Base-by-base conservation (phyloP, 2,797 vertebrate genomes). In the Pampus argenteus region DNA sequence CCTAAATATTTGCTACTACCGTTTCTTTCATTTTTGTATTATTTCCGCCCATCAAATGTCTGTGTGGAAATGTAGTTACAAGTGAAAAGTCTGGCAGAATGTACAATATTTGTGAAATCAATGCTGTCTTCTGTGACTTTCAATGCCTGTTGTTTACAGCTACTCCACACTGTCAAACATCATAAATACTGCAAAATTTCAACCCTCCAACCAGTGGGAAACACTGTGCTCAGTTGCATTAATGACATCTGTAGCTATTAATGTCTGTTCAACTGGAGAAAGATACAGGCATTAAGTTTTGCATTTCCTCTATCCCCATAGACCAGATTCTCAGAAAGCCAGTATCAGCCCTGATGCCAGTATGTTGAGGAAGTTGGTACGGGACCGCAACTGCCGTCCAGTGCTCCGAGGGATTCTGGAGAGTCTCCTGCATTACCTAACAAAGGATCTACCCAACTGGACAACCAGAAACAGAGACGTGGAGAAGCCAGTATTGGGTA, bases 371-470 rank as follows among this genome's bases (percentile, higher is more conserved):
- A 97, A 93, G 91, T 91, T 96, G 82, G 74, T 95, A 56, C 84
- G 92, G 86, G 92, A 91, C 71, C 86, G 91, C 76, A 91, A 83
- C 29, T 92, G 93, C 4, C 72, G 67, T 42, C 89, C 91, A 8
- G 95, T 91, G 0, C 75, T 94, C 55, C 92, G 93, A 64, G 94
- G 93, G 55, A 83, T 98, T 88, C 95, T 99, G 71, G 90, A 95
- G 82, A 96, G 82, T 86, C 94, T 99, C 54, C 91, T 97, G 63
- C 82, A 91, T 1, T 98, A 98, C 0, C 22, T 97, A 60, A 94
- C 83, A 0, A 83, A 93, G 18, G 85, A 87, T 0, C 0, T 65
- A 48, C 4, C 79, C 71, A 78, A 52, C 55, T 49, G 62, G 74
- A 74, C 47, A 11, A 23, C 38, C 18, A 40, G 50, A 28, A 61